Base-by-base conservation (phyloP, 92 coral and sea anemone species). In the Epizoanthus rinbou region DNA sequence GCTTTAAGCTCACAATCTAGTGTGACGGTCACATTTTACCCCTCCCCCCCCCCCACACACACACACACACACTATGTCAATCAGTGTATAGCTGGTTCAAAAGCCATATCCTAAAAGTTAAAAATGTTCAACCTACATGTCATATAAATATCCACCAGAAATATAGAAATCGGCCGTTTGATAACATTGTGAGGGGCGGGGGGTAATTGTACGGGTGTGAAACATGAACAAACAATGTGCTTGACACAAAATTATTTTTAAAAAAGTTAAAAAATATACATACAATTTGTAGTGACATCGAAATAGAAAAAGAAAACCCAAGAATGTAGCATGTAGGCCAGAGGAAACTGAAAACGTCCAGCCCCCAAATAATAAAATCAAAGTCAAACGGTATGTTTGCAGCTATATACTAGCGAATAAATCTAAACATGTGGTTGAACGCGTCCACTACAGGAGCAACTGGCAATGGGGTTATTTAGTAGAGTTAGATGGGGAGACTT, bases 381-480 rank as follows among this genome's bases (percentile, higher is more conserved):
- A 63, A 63, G 25, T 63, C 68, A 63, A 63, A 63, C 68, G 68
- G 68, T 63, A 63, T 63, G 68, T 24, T n/a, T n/a, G n/a, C n/a
- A 63, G 68, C 68, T 63, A 63, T 63, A 63, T 63, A 63, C 68
- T 18, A 63, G 68, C 68, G 25, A 63, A 63, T 3, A 63, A 63
- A 63, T 3, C 68, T 63, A 63, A 63, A 18, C 68, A 18, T 18
- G 68, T 63, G 68, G 25, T 63, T 63, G 68, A 63, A 63, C 25
- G 68, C 68, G 68, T 63, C 68, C 68, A 63, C 68, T 3, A 63
- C 68, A 63, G 68, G 68, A 63, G 68, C 68, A 63, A 63, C 68
- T 63, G 68, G 68, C 68, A 63, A 63, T 63, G 68, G 25, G 68
- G 6, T 63, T 63, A 63, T 63, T 63, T 63, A 63, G 68, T 63